phyloP scores from a whole-genome alignment of 2,113 vertebrate genomes.

The Orthonyx spaldingii region DNA sequence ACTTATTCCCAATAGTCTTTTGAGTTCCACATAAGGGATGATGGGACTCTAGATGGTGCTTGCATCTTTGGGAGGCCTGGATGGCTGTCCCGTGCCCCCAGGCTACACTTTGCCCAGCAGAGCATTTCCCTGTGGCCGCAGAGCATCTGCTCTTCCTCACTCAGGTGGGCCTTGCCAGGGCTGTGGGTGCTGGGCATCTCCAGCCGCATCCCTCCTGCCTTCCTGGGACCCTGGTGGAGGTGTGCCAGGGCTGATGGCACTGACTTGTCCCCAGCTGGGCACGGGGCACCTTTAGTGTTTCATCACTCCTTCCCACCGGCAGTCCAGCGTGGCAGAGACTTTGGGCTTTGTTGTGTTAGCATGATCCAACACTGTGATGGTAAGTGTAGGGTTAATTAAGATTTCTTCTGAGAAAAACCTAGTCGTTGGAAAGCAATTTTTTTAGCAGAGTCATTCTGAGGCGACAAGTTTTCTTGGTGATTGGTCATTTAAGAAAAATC shows the following conservation, averaged over 20 bases:
- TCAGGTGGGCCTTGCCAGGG: neutral
- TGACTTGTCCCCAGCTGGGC: accelerated
- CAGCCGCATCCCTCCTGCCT: neutral
- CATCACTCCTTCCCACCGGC: accelerated
- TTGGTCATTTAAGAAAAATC: neutral
- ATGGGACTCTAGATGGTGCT: neutral
- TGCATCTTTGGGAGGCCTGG: neutral
- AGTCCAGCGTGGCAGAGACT: neutral
- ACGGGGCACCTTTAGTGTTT: neutral
- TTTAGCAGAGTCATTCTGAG: neutral
- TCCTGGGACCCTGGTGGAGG: neutral
- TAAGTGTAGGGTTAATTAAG: neutral
- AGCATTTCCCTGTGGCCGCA: neutral
- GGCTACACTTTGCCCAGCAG: neutral
- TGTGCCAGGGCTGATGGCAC: neutral
- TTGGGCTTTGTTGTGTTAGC: neutral
- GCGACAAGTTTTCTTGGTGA: neutral
- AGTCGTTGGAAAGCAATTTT: neutral
- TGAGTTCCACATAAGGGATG: neutral
- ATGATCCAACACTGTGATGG: neutral
- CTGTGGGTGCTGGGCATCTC: neutral
- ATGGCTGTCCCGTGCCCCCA: neutral
- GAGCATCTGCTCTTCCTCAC: neutral
- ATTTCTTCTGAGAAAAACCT: neutral
- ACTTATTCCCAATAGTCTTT: neutral